Evolutionary conservation across 2,797 vertebrate species (phyloP).

Genomic region (Poliocrania exsul): DNA sequence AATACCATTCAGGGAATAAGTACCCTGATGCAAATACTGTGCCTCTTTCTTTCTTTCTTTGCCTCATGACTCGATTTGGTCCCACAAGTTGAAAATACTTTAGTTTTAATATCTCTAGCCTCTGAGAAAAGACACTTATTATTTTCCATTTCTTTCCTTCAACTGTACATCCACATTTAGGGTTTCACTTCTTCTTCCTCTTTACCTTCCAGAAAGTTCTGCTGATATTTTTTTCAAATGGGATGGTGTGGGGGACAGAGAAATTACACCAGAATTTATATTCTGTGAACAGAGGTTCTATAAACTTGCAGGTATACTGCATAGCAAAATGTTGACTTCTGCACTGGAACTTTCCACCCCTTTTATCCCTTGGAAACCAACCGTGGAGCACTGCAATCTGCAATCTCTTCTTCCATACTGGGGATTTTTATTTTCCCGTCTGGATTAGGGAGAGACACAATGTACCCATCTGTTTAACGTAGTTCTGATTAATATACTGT

Average conservation of each 20-base stretch:
- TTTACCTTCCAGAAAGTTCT: background rate
- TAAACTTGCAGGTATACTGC: background rate
- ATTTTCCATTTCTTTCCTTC: conserved; percentile 50
- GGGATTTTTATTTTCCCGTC: background rate
- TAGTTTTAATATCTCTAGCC: background rate
- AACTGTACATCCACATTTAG: background rate
- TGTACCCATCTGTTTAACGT: background rate
- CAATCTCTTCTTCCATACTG: background rate
- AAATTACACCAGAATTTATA: background rate
- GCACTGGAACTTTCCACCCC: background rate
- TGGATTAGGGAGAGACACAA: background rate
- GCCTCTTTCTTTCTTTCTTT: conserved; percentile 8
- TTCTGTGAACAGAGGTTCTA: background rate
- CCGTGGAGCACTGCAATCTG: rapidly evolving
- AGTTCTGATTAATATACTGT: background rate
- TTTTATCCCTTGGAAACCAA: background rate
- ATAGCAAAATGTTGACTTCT: background rate
- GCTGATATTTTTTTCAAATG: background rate
- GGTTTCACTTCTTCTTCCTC: background rate
- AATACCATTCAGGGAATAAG: background rate
- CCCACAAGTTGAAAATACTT: conserved; percentile 6
- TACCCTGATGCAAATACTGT: background rate
- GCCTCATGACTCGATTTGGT: conserved; percentile 40
- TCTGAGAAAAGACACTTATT: background rate
- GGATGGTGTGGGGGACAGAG: background rate